Conservation (phyloP, 2,888 invertebrate genomes). For the Nymphalis urticae region DNA sequence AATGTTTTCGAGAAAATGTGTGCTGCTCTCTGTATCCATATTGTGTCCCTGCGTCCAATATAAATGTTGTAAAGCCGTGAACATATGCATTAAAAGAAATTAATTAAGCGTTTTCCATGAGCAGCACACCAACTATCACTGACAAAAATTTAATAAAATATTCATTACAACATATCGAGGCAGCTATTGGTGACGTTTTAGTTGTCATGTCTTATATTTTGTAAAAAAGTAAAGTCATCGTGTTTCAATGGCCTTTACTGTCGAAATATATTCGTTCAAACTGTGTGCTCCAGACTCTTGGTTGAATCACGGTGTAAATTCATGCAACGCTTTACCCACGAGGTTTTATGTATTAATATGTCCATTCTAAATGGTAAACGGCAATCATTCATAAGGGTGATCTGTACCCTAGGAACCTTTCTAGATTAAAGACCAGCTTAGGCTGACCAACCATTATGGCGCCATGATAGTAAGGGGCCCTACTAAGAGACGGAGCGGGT, state of each 20-base stretch:
- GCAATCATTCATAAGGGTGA: too few relatives aligned
- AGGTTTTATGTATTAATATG: too few relatives aligned
- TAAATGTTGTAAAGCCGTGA: background rate
- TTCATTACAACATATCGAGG: slow-evolving; percentile 1
- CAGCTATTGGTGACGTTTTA: background rate
- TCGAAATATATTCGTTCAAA: too few relatives aligned
- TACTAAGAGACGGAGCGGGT: too few relatives aligned
- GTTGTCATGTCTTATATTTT: background rate
- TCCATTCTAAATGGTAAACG: too few relatives aligned
- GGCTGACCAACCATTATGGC: too few relatives aligned
- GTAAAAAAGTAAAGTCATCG: background rate
- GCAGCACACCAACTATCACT: slow-evolving; percentile 7
- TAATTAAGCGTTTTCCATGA: background rate
- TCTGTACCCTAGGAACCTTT: too few relatives aligned
- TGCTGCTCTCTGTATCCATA: slow-evolving; percentile 66
- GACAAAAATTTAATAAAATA: background rate
- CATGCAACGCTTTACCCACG: too few relatives aligned
- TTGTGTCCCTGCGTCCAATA: background rate
- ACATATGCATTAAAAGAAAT: background rate
- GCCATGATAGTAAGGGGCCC: too few relatives aligned
- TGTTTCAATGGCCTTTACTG: background rate
- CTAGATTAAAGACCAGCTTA: too few relatives aligned
- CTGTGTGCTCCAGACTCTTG: too few relatives aligned
- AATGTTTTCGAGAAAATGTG: slow-evolving; percentile 54
- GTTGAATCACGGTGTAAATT: too few relatives aligned